These are phyloP conservation scores for Rhagium mordax DNA, from an alignment of 2,888 invertebrate species.

Conservation along the genomic window DNA sequence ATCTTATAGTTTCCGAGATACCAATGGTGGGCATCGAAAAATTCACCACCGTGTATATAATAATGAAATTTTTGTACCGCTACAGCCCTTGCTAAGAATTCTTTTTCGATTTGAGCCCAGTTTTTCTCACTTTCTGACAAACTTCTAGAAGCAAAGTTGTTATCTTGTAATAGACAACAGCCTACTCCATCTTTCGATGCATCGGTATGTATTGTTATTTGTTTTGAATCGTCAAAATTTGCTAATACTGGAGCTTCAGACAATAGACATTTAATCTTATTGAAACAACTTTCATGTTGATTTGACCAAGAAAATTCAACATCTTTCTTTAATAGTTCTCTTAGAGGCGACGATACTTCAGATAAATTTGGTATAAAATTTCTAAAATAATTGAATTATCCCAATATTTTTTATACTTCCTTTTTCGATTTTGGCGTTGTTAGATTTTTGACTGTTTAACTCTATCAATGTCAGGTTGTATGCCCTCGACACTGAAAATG, in stretches of 20 bases:
- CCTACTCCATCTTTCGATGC: slow-evolving; percentile 34
- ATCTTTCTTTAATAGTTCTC: slow-evolving; percentile 21
- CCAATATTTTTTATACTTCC: too few relatives aligned
- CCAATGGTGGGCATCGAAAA: too few relatives aligned
- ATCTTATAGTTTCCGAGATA: too few relatives aligned
- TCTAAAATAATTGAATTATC: too few relatives aligned
- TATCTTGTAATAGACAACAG: slow-evolving; percentile 19
- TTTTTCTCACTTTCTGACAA: slow-evolving; percentile 5
- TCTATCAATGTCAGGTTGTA: too few relatives aligned
- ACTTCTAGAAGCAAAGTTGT: slow-evolving; percentile 26
- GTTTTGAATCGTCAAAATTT: slow-evolving; percentile 15
- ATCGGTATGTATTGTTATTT: slow-evolving; percentile 21
- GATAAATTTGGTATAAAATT: too few relatives aligned
- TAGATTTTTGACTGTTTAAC: too few relatives aligned
- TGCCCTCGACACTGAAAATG: too few relatives aligned
- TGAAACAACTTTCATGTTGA: slow-evolving; percentile 1
- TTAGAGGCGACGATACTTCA: too few relatives aligned
- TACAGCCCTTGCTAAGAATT: slow-evolving; percentile 34
- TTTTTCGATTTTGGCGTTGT: too few relatives aligned
- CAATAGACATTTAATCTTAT: not conserved
- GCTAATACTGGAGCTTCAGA: slow-evolving; percentile 11
- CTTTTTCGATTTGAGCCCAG: slow-evolving; percentile 38
- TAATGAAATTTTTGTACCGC: slow-evolving; percentile 34
- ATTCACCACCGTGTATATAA: too few relatives aligned
- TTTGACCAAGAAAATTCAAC: not conserved